Base-by-base conservation (phyloP, 2,113 vertebrate genomes). In the Strigops habroptila region DNA sequence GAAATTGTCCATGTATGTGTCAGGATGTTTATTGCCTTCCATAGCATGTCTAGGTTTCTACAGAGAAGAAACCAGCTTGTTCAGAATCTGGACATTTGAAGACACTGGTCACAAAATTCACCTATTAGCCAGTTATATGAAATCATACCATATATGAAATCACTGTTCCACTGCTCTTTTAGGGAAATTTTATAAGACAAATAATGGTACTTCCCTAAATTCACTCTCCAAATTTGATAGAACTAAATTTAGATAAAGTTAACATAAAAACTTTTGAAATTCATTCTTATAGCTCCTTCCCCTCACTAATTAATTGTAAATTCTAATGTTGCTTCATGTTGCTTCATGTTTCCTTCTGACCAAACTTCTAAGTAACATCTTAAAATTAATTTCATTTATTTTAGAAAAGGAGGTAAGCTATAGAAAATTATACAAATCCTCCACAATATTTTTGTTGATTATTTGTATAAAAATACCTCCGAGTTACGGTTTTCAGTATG, bases 81-180 rank as follows among this genome's bases (percentile, higher is more conserved):
- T 18, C 5, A 15, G 48, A 28, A 59, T 52, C 16, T 71, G 30
- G 19, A 41, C 4, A 12, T 63, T 71, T 76, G 80, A 48, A 13
- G 5, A 16, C 30, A 48, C 6, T 51, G 14, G 7, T 82, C 28
- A 51, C 14, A 46, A 82, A 74, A 4, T 44, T 82, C 18, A 37
- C 6, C 2, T 41, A 10, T 16, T 65, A n/a, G 2, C 5, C 10
- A 28, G 4, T 51, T 31, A 12, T 1, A 23, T 18, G 37, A 57
- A 86, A 39, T 44, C 0, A n/a, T n/a, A 7, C 53, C 51, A 76
- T 76, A n/a, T n/a, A n/a, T n/a, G n/a, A n/a, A 70, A 44, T 10
- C 13, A 44, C 5, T 24, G 7, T 39, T 39, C 39, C 46, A 46
- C 46, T 43, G 4, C 14, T 67, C 3, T 3, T 86, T 52, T 52